phyloP scores from a whole-genome alignment of 2,797 vertebrate genomes.

The Neopelma chrysocephalum region DNA sequence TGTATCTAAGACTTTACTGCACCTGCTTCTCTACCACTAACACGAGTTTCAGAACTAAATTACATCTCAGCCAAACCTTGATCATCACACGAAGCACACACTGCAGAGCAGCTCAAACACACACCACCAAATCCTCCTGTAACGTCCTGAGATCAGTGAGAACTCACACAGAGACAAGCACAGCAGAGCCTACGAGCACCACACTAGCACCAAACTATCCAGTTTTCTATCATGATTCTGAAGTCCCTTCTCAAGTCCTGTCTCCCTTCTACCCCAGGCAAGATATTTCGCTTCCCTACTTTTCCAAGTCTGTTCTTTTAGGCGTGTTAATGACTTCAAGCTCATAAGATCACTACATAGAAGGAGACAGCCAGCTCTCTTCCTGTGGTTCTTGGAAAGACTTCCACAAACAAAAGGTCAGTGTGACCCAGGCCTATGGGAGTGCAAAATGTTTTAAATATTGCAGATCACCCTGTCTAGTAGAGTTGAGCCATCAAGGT shows the following conservation, averaged over 20 bases:
- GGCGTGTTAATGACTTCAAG: neutral
- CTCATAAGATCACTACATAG: neutral
- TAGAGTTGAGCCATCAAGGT: neutral
- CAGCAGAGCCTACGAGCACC: neutral
- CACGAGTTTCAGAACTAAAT: neutral
- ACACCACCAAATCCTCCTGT: neutral
- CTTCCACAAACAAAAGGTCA: neutral
- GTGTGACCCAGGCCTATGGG: neutral
- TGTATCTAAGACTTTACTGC: neutral
- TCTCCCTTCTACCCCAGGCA: neutral
- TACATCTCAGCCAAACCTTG: neutral
- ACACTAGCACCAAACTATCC: neutral
- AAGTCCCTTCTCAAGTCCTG: neutral
- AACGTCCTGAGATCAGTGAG: neutral
- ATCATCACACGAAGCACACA: neutral
- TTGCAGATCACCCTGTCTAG: neutral
- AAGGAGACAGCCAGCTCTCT: neutral
- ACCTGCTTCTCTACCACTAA: neutral
- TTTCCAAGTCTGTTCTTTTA: neutral
- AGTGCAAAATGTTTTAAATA: neutral
- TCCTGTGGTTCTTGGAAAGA: neutral
- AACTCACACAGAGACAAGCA: neutral
- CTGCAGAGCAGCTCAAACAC: neutral
- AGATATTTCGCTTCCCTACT: neutral
- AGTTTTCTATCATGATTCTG: neutral